Conservation (phyloP, 2,888 invertebrate genomes). For the Arge pagana region DNA sequence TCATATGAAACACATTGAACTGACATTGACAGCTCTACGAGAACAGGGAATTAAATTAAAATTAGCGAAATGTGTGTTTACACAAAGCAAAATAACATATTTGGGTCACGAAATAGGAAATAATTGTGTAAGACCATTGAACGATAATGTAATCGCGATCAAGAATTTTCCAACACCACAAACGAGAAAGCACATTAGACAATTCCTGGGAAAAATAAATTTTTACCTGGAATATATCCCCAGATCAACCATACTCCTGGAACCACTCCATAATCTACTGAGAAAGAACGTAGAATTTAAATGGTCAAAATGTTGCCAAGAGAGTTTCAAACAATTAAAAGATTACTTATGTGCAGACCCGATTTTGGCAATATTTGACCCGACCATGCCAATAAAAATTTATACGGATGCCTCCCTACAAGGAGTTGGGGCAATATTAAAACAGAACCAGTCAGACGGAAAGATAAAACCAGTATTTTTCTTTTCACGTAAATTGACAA, state of each 20-base stretch:
- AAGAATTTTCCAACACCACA: constrained; percentile 25
- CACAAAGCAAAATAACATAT: constrained; percentile 15
- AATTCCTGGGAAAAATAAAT: constrained; percentile 36
- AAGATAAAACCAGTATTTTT: constrained; percentile 29
- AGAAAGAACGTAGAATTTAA: constrained; percentile 32
- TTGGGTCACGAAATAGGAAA: constrained; percentile 7
- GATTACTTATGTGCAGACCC: constrained; percentile 30
- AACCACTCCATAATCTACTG: constrained; percentile 32
- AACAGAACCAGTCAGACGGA: constrained; percentile 29
- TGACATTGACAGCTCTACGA: constrained; percentile 19
- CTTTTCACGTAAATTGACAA: constrained; percentile 29
- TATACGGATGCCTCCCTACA: constrained; percentile 30
- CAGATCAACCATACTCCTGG: constrained; percentile 20
- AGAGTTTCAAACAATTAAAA: constrained; percentile 30
- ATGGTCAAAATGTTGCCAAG: constrained; percentile 30
- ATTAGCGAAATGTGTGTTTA: constrained; percentile 15
- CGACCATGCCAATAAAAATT: constrained; percentile 25
- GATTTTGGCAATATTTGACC: constrained; percentile 33
- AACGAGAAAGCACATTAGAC: constrained; percentile 28
- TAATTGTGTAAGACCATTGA: constrained; percentile 17
- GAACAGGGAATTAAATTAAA: constrained; percentile 22
- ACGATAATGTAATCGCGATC: constrained; percentile 29
- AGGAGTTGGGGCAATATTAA: constrained; percentile 32
- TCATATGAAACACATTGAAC: constrained; percentile 27
- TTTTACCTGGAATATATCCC: constrained; percentile 33